These are phyloP conservation scores for Cantharis rustica DNA, from an alignment of 2,888 invertebrate genomes.

Conservation along the genomic window DNA sequence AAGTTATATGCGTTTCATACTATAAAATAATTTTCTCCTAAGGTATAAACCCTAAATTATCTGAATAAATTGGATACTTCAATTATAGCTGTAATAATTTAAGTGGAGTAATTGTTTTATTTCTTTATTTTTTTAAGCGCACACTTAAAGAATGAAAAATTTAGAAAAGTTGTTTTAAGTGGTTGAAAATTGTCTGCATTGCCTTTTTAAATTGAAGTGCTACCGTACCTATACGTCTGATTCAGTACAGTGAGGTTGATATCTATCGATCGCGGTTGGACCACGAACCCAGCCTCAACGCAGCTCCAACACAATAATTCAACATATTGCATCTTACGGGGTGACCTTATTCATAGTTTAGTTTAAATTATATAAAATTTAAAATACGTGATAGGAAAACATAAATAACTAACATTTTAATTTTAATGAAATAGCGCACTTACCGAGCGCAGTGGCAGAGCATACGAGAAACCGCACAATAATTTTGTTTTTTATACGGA, in stretches of 20 bases:
- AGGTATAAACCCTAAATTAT: not conserved
- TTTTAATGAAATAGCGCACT: not conserved
- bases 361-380: not conserved
- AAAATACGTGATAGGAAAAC: not conserved
- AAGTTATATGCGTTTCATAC: not conserved
- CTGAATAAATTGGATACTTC: not conserved
- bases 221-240: not conserved
- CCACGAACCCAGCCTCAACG: not conserved
- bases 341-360: not conserved
- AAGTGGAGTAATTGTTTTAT: not conserved
- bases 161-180: not conserved
- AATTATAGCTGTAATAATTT: not conserved
- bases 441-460: not conserved
- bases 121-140: not conserved
- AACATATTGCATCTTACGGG: not conserved
- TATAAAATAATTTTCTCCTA: constrained; percentile 2
- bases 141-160: not conserved
- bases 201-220: not conserved
- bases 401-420: not conserved
- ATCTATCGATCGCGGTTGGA: not conserved
- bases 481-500: not conserved
- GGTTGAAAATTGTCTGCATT: not conserved
- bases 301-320: not conserved
- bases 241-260: not conserved
- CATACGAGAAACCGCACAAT: not conserved